A percentile compares a stretch with the other conserved stretches of the same genome.
These are phyloP conservation scores for Venustoraphidia nigricollis DNA, from an alignment of 2,888 invertebrate species.

Conservation along the genomic window DNA sequence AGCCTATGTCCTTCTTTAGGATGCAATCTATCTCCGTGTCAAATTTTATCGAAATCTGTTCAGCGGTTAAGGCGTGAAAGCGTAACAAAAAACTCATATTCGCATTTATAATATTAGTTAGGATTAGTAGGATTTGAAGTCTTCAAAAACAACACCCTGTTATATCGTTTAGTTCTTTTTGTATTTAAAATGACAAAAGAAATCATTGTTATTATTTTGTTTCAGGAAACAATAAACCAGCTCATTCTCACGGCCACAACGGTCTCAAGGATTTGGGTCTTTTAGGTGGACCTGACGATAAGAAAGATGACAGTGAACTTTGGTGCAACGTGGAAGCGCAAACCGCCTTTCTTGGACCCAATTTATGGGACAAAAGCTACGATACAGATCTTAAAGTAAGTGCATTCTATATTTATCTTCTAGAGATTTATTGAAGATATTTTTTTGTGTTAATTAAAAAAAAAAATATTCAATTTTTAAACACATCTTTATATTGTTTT, in stretches of 20 bases:
- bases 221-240: constrained; percentile 29
- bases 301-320: constrained; percentile 70
- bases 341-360: constrained; percentile 90
- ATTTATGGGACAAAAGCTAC: constrained; percentile 91
- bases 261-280: constrained; percentile 29
- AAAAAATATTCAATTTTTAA: too few relatives aligned
- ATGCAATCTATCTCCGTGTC: too few relatives aligned
- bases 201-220: constrained; percentile 9
- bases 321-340: constrained; percentile 81
- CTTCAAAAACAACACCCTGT: too few relatives aligned
- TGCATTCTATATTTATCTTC: constrained; percentile 11
- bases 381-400: constrained; percentile 92
- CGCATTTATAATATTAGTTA: too few relatives aligned
- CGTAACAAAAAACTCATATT: too few relatives aligned
- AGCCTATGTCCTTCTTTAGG: too few relatives aligned
- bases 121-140: too few relatives aligned
- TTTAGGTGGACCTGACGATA: constrained; percentile 34
- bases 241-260: constrained; percentile 28
- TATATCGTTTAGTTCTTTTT: neutral
- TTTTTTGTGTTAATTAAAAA: too few relatives aligned
- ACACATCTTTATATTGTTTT: too few relatives aligned
- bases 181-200: neutral
- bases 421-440: neutral
- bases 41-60: too few relatives aligned
- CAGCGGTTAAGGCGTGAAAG: too few relatives aligned